Conservation (phyloP, 2,888 invertebrate species). For the Sesia bembeciformis region DNA sequence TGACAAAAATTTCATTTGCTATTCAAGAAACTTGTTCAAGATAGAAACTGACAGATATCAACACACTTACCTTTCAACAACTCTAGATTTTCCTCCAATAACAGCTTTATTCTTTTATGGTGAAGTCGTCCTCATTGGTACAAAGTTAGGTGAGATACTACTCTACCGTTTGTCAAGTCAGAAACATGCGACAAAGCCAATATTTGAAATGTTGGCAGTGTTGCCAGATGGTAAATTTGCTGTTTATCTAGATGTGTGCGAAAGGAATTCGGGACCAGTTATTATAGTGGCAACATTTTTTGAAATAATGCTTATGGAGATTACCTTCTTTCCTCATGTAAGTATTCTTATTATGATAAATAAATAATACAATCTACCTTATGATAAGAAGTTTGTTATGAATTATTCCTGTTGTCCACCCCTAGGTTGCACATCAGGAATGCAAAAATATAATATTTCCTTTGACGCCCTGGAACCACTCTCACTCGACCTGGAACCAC, state of each 20-base stretch:
- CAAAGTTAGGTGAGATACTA: conserved; percentile 39
- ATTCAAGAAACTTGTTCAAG: conserved; percentile 49
- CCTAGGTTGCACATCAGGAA: no score
- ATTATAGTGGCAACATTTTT: conserved; percentile 46
- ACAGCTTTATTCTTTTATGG: conserved; percentile 56
- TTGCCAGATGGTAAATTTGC: conserved; percentile 51
- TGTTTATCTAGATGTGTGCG: conserved; percentile 48
- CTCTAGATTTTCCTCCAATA: conserved; percentile 46
- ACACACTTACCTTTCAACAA: conserved; percentile 29
- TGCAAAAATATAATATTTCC: no score
- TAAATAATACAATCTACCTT: no score
- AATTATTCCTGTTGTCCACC: no score
- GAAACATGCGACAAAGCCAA: conserved; percentile 27
- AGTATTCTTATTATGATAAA: conserved; percentile 15
- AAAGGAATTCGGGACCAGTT: conserved; percentile 43
- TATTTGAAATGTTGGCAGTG: conserved; percentile 36
- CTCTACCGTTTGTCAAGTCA: conserved; percentile 48
- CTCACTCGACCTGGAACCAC: no score
- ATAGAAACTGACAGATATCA: conserved; percentile 44
- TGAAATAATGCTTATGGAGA: conserved; percentile 40
- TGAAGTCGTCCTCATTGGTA: conserved; percentile 45
- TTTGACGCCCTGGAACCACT: no score
- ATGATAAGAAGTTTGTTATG: no score
- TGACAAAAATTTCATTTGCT: conserved; percentile 48
- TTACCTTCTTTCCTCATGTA: conserved; percentile 49